phyloP scores from a whole-genome alignment of 2,797 vertebrate species.

The Mormyrops attenuatus region DNA sequence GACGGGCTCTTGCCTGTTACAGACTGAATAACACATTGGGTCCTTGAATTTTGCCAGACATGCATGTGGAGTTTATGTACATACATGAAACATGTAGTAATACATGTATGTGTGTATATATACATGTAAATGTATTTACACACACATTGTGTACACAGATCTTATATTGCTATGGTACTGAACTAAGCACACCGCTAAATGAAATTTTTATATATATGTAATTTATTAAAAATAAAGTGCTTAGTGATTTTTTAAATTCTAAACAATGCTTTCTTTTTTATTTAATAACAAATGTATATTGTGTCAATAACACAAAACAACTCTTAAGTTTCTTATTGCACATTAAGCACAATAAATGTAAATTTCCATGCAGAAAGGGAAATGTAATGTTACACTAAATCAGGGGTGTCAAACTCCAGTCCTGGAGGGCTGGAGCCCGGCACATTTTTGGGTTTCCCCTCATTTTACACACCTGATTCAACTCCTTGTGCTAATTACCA shows the following conservation, averaged over 20 bases:
- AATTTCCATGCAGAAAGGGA: constrained; percentile 28
- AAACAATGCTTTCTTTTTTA: constrained; percentile 58
- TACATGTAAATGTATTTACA: constrained; percentile 37
- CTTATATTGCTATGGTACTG: constrained; percentile 80
- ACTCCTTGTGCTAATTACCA: too few species aligned
- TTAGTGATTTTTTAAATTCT: constrained; percentile 64
- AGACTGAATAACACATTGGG: constrained; percentile 21
- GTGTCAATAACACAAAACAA: constrained; percentile 52
- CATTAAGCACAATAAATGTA: constrained; percentile 50
- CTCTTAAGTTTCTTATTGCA: constrained; percentile 55
- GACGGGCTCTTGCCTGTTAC: not conserved
- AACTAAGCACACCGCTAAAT: constrained; percentile 83
- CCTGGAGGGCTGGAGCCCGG: too few species aligned
- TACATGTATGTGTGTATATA: constrained; percentile 24
- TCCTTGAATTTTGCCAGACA: constrained; percentile 35
- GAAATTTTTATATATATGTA: constrained; percentile 71
- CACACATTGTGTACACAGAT: constrained; percentile 63
- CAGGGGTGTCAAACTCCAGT: too few species aligned
- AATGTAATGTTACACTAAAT: constrained; percentile 11
- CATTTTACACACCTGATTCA: too few species aligned
- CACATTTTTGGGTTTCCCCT: too few species aligned
- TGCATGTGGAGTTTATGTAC: constrained; percentile 59
- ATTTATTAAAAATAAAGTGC: constrained; percentile 65
- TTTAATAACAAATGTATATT: constrained; percentile 49
- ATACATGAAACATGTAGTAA: constrained; percentile 19